Evolutionary conservation across 2,797 vertebrate genomes (phyloP).

Genomic region (Pogonophryne albipinna): DNA sequence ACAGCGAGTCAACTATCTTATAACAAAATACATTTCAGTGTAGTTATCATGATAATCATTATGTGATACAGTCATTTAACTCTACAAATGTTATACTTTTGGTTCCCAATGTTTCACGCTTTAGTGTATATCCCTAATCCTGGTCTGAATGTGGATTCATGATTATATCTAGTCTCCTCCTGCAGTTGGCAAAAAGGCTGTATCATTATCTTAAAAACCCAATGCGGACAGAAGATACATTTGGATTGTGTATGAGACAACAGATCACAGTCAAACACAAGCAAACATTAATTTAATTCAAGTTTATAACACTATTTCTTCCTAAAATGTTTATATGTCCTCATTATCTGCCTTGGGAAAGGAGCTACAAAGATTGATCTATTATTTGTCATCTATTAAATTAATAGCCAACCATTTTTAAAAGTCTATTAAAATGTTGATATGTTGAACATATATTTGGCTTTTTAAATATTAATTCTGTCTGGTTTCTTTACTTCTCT

Average conservation of each 20-base stretch:
- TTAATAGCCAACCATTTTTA: too few relatives aligned
- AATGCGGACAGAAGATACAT: not conserved
- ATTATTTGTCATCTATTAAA: too few relatives aligned
- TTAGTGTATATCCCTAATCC: not conserved
- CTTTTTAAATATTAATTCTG: too few relatives aligned
- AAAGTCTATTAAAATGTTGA: too few relatives aligned
- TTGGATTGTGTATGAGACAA: not conserved
- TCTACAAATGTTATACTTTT: constrained; percentile 32
- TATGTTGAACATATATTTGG: too few relatives aligned
- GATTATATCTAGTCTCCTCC: not conserved
- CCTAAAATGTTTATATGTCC: not conserved
- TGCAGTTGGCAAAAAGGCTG: not conserved
- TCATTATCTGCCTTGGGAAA: not conserved
- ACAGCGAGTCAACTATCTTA: not conserved
- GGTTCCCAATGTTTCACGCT: constrained; percentile 31
- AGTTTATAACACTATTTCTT: not conserved
- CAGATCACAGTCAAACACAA: not conserved
- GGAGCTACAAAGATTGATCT: too few relatives aligned
- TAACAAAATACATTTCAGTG: constrained; percentile 15
- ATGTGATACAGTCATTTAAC: constrained; percentile 16
- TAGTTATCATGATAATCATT: not conserved
- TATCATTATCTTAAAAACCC: not conserved
- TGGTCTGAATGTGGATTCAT: not conserved
- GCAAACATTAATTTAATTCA: not conserved
- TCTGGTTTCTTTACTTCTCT: too few relatives aligned